Evolutionary conservation across 2,888 invertebrate genomes (phyloP).

Genomic region (Caenorhabditis angaria): DNA sequence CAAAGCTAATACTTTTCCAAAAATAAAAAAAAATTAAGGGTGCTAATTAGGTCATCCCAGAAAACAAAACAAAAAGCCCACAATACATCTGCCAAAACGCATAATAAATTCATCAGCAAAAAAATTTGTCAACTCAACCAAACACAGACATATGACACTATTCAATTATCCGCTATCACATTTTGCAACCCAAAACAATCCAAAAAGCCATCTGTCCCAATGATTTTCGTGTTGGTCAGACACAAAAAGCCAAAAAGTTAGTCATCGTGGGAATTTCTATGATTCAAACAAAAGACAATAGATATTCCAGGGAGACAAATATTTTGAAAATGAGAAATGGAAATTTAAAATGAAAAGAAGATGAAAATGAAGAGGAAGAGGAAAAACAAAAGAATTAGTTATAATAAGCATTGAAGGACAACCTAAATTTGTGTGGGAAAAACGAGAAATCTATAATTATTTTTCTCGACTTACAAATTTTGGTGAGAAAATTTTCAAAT

Average conservation of each 20-base stretch:
- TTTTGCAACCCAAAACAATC: neutral
- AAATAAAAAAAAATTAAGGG: too few species aligned
- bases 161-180: neutral
- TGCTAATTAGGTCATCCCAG: neutral
- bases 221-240: too few species aligned
- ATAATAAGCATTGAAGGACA: too few species aligned
- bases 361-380: neutral
- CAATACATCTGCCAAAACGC: neutral
- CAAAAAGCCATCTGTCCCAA: slow-evolving; percentile 4
- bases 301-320: neutral
- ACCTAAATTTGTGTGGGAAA: too few species aligned
- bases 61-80: neutral
- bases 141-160: slow-evolving; percentile 2
- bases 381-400: too few species aligned
- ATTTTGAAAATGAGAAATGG: neutral
- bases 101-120: neutral
- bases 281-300: neutral
- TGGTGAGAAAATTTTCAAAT: too few species aligned
- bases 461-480: too few species aligned
- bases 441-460: too few species aligned
- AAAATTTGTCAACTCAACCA: slow-evolving; percentile 2
- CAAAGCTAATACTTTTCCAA: too few species aligned
- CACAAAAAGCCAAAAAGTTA: neutral
- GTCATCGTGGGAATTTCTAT: neutral
- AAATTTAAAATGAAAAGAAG: too few species aligned